Evolutionary conservation across 2,113 vertebrate species (phyloP).

Genomic region (Prunella fulvescens): DNA sequence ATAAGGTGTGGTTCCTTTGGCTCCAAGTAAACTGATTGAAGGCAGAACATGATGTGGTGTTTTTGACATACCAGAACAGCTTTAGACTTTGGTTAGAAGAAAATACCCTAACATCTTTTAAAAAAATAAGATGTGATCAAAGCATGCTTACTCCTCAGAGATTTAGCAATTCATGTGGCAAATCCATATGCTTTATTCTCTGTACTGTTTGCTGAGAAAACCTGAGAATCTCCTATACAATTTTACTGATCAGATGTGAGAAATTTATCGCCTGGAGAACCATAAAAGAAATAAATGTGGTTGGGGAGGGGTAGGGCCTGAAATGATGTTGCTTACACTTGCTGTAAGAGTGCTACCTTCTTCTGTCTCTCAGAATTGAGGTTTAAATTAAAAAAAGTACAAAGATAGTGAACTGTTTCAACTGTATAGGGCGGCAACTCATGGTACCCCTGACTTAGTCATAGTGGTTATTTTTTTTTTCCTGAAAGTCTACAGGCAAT

Average conservation of each 20-base stretch:
- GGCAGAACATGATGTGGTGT: neutral
- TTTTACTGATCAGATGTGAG: neutral
- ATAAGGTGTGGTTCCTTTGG: neutral
- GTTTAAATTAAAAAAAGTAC: neutral
- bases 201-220: neutral
- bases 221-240: neutral
- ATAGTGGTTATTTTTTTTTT: neutral
- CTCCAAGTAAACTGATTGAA: neutral
- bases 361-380: neutral
- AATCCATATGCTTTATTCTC: neutral
- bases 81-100: neutral
- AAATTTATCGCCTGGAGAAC: neutral
- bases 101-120: neutral
- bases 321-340: neutral
- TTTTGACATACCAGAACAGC: neutral
- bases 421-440: neutral
- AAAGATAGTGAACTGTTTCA: neutral
- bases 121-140: conserved; percentile 9
- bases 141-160: neutral
- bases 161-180: conserved; percentile 4
- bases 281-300: neutral
- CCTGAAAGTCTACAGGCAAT: neutral
- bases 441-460: neutral
- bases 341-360: neutral
- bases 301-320: neutral